Evolutionary conservation across 2,888 invertebrate species (phyloP).

Genomic region (Linnaemya vulpina): DNA sequence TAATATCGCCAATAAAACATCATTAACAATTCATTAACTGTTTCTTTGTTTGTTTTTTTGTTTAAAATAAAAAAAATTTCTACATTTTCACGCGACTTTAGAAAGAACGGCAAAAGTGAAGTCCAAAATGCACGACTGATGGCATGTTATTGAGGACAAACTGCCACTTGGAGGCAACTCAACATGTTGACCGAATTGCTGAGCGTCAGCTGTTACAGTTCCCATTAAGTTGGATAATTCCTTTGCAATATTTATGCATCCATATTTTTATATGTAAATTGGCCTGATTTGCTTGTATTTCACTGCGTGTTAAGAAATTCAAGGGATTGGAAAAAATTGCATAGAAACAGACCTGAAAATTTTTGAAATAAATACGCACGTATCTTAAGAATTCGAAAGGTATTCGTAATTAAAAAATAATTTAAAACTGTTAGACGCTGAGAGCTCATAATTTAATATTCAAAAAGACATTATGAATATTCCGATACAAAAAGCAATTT

Average conservation of each 20-base stretch:
- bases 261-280: not conserved
- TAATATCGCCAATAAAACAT: not conserved
- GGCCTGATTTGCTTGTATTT: not conserved
- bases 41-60: not conserved
- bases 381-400: no score
- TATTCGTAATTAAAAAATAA: no score
- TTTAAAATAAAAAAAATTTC: conserved; percentile 45
- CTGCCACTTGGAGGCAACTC: conserved; percentile 22
- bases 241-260: not conserved
- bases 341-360: no score
- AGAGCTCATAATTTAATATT: no score
- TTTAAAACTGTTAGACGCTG: no score
- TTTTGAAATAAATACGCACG: no score
- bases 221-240: not conserved
- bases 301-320: no score
- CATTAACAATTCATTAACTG: conserved; percentile 31
- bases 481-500: no score
- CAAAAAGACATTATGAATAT: no score
- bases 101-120: not conserved
- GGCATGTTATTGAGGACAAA: conserved; percentile 40
- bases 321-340: no score
- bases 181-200: conserved; percentile 35
- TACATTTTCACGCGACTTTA: conserved; percentile 27
- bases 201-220: conserved; percentile 35
- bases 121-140: not conserved